Base-by-base conservation (phyloP, 2,888 invertebrate genomes). In the Myopa tessellatipennis region DNA sequence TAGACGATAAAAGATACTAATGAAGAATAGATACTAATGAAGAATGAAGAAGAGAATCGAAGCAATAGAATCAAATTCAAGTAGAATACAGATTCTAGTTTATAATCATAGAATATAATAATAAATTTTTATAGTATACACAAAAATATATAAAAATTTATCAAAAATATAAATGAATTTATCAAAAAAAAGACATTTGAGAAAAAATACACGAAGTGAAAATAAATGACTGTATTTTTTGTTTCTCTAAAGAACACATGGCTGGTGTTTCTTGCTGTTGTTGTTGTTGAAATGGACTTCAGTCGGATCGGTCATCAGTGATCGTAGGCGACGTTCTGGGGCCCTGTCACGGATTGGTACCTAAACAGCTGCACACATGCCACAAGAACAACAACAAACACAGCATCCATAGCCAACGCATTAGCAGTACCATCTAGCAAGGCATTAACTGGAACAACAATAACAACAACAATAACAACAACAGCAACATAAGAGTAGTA, bases 261-360 rank as follows among this genome's bases (percentile, higher is more conserved):
- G 55, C 55, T 8, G 16, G 14, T 38, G 38, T 7, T 65, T 65
- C 7, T 4, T 38, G n/a, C n/a, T 67, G 67, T 40, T 38, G 65
- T 10, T 67, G 67, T 8, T 40, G 14, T 2, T 14, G 38, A 8
- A 40, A 67, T 38, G 67, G n/a, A 36, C 67, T 67, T 55, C n/a
- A n/a, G n/a, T 16, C 55, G 5, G 5, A 5, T 55, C 55, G 55
- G 16, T 55, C 55, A 10, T 45, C 45, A 45, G 55, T 12, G 55
- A 55, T 55, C n/a, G 55, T 14, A 65, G 68, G 26, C 45, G 75
- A 60, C 68, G 40, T 40, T 34, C 40, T 50, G 75, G 75, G 40
- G 75, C 69, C 69, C 75, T 75, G 75, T 69, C 68, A 75, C 75
- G 58, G 69, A 68, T 55, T 75, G 75, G 75, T 60, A 75, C 75